Evolutionary conservation across 2,797 vertebrate species (phyloP).

Genomic region (Mus spretus): DNA sequence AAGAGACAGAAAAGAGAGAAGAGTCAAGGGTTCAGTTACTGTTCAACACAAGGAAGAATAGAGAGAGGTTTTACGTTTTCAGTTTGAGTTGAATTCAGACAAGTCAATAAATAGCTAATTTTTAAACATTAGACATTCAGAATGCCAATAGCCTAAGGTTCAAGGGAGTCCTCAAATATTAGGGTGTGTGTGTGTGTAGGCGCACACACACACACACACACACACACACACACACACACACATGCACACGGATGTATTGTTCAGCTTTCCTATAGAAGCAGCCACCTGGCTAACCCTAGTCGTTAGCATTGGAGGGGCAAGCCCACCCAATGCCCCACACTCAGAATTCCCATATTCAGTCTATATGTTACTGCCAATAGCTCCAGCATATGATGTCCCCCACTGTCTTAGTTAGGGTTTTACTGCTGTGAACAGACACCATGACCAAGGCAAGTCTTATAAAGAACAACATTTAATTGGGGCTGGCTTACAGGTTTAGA

Average conservation of each 20-base stretch:
- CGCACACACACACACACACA: no score
- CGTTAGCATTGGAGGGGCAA: not conserved
- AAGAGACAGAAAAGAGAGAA: not conserved
- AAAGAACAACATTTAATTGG: no score
- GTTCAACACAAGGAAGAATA: not conserved
- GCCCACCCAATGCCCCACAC: not conserved
- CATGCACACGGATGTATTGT: no score
- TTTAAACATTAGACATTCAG: slow-evolving; percentile 6
- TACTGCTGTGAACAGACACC: no score
- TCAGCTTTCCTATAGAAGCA: not conserved
- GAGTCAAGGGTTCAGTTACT: not conserved
- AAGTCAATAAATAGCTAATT: not conserved
- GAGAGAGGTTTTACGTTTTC: not conserved
- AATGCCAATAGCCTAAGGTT: not conserved
- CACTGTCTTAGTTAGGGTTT: no score
- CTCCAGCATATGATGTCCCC: rapidly evolving
- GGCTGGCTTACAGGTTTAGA: no score
- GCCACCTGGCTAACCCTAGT: not conserved
- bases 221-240: no score
- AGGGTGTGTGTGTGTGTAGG: not conserved
- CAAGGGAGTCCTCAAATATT: not conserved
- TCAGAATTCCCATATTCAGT: not conserved
- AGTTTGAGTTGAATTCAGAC: not conserved
- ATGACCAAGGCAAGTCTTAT: no score
- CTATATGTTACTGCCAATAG: not conserved